Base-by-base conservation (phyloP, 2,113 vertebrate genomes). In the Hepsetus odoe region DNA sequence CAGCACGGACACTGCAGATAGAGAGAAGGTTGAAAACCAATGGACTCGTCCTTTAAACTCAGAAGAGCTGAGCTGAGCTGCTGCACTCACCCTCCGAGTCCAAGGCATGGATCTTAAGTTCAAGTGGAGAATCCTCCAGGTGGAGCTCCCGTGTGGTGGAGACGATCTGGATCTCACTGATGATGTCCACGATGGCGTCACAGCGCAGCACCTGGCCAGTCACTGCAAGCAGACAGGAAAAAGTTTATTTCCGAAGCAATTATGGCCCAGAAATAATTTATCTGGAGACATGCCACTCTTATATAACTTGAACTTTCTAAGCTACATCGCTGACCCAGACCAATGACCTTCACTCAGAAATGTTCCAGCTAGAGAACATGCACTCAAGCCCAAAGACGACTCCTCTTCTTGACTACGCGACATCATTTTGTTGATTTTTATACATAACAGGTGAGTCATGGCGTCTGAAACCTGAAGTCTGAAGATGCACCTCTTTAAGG, bases 121-220 rank as follows among this genome's bases (percentile, higher is more conserved):
- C 92, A 82, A 99, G 89, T 0, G 97, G 98, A 0, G 97, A 97
- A 84, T 99, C 96, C 85, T 99, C 98, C 4, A 99, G 92, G 79
- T 98, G 96, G 0, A 99, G 94, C 79, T 99, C 97, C 5, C 96
- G 93, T 7, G 97, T 99, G 9, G 98, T 99, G 26, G 98, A 99
- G 56, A 96, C 94, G 0, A 99, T 93, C 82, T 96, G 95, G 77
- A 99, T 96, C 62, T 88, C 94, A 0, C 90, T 95, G 85, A 99
- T 97, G 55, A 95, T 85, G 83, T 99, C 98, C 0, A 98, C 95
- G 0, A 98, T 98, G 35, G 95, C 97, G 11, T 99, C 97, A 22
- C 97, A 98, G 32, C 96, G 95, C 69, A 99, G 90, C 2, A 98
- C 92, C 82, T 97, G 96, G 8, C 98, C 97, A 0, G 95, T 97